Evolutionary conservation across 2,888 invertebrate genomes (phyloP).

Genomic region (Drosophila rellima): DNA sequence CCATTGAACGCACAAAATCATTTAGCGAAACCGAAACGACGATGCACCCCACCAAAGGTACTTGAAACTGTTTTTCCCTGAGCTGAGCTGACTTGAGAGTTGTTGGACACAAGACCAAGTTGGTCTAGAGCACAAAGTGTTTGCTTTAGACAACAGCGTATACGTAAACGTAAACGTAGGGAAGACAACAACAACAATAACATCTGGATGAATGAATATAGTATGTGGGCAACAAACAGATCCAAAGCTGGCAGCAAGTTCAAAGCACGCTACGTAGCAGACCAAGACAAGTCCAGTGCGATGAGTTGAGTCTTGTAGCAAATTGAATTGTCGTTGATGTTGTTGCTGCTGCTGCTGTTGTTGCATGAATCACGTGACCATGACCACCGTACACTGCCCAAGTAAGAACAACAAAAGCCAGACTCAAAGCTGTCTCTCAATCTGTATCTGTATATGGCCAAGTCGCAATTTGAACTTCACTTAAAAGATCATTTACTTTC

Average conservation of each 20-base stretch:
- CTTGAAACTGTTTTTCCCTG: constrained; percentile 76
- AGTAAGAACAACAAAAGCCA: constrained; percentile 64
- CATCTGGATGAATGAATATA: constrained; percentile 76
- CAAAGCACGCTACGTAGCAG: constrained; percentile 76
- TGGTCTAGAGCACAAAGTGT: constrained; percentile 68
- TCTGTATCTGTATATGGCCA: constrained; percentile 69
- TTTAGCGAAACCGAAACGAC: constrained; percentile 85
- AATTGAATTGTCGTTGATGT: constrained; percentile 78
- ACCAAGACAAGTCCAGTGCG: constrained; percentile 63
- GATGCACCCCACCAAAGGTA: constrained; percentile 67
- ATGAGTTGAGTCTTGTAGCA: constrained; percentile 75
- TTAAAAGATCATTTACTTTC: constrained; percentile 81
- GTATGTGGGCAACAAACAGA: constrained; percentile 41
- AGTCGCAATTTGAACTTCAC: constrained; percentile 78
- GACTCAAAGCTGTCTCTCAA: constrained; percentile 30
- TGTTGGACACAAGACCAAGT: constrained; percentile 49
- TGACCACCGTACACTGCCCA: constrained; percentile 74
- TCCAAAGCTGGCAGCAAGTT: constrained; percentile 69
- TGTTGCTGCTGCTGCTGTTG: constrained; percentile 49
- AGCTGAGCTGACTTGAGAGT: constrained; percentile 9
- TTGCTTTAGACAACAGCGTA: constrained; percentile 51
- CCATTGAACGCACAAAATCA: constrained; percentile 86
- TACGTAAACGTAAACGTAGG: constrained; percentile 25
- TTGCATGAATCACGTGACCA: constrained; percentile 84
- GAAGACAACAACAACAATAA: constrained; percentile 24